Evolutionary conservation across 2,113 vertebrate species (phyloP).

Genomic region (Tenebrosternarchus preto): DNA sequence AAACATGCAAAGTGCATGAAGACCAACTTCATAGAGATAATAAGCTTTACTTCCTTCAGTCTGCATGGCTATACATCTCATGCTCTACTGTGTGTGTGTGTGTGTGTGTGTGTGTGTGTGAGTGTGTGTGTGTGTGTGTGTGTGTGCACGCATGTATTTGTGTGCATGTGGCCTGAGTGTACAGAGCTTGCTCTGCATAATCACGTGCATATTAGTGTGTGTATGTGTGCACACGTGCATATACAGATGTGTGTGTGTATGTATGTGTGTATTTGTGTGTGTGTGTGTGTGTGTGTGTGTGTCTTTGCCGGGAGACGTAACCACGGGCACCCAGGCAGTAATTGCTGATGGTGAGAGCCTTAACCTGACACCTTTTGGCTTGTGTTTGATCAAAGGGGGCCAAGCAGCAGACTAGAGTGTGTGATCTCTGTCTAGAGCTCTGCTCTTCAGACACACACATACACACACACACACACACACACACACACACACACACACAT

Average conservation of each 20-base stretch:
- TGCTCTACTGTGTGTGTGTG: too few species aligned
- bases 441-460: constrained; percentile 7
- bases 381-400: constrained; percentile 49
- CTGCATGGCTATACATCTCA: too few species aligned
- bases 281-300: neutral
- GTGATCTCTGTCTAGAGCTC: constrained; percentile 40
- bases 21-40: too few species aligned
- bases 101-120: too few species aligned
- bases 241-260: constrained; percentile 53
- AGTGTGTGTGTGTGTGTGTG: too few species aligned
- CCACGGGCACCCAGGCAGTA: constrained; percentile 4
- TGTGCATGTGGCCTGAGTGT: too few species aligned
- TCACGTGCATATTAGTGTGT: neutral
- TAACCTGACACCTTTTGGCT: constrained; percentile 42
- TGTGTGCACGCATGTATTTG: too few species aligned
- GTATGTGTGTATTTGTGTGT: neutral
- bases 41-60: too few species aligned
- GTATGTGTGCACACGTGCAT: neutral
- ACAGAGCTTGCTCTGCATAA: neutral
- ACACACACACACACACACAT: neutral
- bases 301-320: neutral
- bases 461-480: neutral
- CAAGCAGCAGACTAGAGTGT: constrained; percentile 44
- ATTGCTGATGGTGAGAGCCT: constrained; percentile 40
- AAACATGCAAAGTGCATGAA: too few species aligned